Percentiles rank a stretch among this genome's conserved stretches.
Evolutionary conservation across 2,888 invertebrate genomes (phyloP).

Genomic region (Scotopteryx bipunctaria): DNA sequence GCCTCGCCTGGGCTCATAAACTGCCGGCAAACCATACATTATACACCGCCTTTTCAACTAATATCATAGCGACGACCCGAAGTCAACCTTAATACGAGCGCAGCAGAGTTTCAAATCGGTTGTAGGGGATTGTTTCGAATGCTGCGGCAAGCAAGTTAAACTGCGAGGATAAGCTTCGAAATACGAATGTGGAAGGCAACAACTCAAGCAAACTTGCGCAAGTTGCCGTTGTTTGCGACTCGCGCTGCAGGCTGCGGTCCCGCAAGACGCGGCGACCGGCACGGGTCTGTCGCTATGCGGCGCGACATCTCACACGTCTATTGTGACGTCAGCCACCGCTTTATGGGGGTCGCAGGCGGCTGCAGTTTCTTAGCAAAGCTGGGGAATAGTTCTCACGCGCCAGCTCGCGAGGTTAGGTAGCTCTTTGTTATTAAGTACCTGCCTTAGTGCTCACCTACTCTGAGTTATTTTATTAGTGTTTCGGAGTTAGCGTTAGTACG

Average conservation of each 20-base stretch:
- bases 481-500: neutral
- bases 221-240: neutral
- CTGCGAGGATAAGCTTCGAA: slow-evolving; percentile 21
- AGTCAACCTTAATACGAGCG: slow-evolving; percentile 14
- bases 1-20: slow-evolving; percentile 23
- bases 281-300: neutral
- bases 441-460: neutral
- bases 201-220: slow-evolving; percentile 19
- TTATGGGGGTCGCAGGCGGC: no score
- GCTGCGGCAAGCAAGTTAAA: slow-evolving; percentile 8
- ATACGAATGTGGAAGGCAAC: slow-evolving; percentile 28
- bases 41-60: slow-evolving; percentile 14
- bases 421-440: neutral
- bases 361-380: neutral
- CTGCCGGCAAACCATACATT: slow-evolving; percentile 23
- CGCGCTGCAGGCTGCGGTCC: neutral
- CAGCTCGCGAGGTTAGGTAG: neutral
- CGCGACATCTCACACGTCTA: neutral
- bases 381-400: no score
- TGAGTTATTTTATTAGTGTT: neutral
- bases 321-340: no score
- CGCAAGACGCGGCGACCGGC: neutral
- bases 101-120: slow-evolving; percentile 13
- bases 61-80: neutral
- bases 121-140: slow-evolving; percentile 6